A percentile compares a stretch with the other conserved stretches of the same genome.
phyloP scores from a whole-genome alignment of 2,888 invertebrate genomes.

The Monoplex corrugatus region DNA sequence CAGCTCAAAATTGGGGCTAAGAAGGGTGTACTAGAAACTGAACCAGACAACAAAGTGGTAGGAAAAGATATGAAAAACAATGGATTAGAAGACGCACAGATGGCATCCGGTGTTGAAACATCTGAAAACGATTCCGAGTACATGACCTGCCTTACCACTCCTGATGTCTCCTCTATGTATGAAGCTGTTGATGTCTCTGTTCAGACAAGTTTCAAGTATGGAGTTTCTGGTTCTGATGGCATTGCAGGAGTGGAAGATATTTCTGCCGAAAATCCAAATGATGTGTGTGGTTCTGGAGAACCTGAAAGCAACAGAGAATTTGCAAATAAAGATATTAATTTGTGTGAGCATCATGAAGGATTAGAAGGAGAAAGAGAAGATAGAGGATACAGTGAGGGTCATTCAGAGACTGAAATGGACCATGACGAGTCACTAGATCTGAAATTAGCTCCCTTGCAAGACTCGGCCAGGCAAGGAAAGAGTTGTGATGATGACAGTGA shows the following conservation, averaged over 20 bases:
- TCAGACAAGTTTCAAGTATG: conserved; percentile 53
- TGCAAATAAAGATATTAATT: too few species aligned
- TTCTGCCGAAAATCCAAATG: background rate
- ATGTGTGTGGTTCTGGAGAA: background rate
- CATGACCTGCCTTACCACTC: conserved; percentile 18
- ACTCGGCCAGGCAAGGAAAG: background rate
- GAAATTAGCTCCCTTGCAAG: background rate
- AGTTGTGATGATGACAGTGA: background rate
- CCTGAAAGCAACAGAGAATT: too few species aligned
- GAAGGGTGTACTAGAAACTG: background rate
- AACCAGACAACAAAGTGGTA: background rate
- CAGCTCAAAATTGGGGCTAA: background rate
- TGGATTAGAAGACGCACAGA: background rate
- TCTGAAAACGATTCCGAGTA: conserved; percentile 16
- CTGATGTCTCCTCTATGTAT: conserved; percentile 51
- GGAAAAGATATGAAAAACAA: background rate
- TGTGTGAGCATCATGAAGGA: background rate
- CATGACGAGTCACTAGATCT: background rate
- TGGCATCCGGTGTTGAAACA: background rate
- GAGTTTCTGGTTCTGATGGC: background rate
- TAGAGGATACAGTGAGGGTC: background rate
- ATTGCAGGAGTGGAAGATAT: background rate
- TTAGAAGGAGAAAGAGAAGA: background rate
- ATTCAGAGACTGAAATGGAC: background rate
- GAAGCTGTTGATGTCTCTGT: conserved; percentile 59